A percentile compares a stretch with the other conserved stretches of the same genome.
These are phyloP conservation scores for Drosophila ogumai DNA, from an alignment of 1,140 invertebrate genomes.

Conservation along the genomic window DNA sequence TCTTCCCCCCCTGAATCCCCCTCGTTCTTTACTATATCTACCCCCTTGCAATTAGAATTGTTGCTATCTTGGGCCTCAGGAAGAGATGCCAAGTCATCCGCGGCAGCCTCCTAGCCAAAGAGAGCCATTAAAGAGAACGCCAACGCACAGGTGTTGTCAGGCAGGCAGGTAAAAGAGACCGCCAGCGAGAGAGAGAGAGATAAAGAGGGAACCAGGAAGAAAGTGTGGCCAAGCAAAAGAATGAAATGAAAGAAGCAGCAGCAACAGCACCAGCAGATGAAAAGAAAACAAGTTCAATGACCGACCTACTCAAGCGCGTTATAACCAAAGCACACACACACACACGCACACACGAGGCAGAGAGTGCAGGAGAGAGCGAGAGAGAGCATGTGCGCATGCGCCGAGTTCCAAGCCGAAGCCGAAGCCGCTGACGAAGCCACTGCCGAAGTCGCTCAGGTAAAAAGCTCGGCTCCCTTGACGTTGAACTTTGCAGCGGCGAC, in stretches of 20 bases:
- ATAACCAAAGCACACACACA: slow-evolving; percentile 70
- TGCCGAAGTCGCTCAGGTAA: not conserved
- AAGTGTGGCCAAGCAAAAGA: slow-evolving; percentile 76
- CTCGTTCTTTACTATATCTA: too few species aligned
- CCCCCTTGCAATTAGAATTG: slow-evolving; percentile 66
- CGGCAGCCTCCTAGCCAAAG: slow-evolving; percentile 42
- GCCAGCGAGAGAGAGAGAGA: slow-evolving; percentile 30
- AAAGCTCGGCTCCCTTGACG: slow-evolving; percentile 37
- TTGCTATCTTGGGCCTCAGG: slow-evolving; percentile 45
- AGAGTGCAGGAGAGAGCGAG: slow-evolving; percentile 30
- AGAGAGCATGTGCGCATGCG: slow-evolving; percentile 72
- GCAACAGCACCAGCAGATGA: slow-evolving; percentile 59
- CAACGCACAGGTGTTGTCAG: slow-evolving; percentile 58
- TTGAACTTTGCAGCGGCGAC: slow-evolving; percentile 75
- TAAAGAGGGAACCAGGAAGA: slow-evolving; percentile 72
- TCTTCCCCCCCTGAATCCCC: slow-evolving; percentile 9
- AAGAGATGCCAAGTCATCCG: slow-evolving; percentile 70
- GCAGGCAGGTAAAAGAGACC: slow-evolving; percentile 22
- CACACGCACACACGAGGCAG: slow-evolving; percentile 26
- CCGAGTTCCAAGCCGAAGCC: slow-evolving; percentile 27
- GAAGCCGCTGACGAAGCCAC: slow-evolving; percentile 24
- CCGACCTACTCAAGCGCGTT: slow-evolving; percentile 85
- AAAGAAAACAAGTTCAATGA: slow-evolving; percentile 85
- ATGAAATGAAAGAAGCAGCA: slow-evolving; percentile 48
- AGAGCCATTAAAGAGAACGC: slow-evolving; percentile 31